Base-by-base conservation (phyloP, 2,113 vertebrate species). In the Penelope pileata region DNA sequence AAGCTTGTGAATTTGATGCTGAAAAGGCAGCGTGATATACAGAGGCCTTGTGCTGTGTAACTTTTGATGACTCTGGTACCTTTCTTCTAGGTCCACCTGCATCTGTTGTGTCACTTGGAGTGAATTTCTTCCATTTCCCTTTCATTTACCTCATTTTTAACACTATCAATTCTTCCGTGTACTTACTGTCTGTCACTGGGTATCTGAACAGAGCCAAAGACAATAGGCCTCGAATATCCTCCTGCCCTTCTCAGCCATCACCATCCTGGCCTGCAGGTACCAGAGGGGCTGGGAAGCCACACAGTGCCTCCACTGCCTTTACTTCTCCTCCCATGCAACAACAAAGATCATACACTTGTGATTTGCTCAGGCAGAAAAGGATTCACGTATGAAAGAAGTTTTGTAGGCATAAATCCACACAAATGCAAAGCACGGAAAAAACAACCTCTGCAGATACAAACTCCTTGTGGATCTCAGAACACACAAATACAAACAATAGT, bases 1-100 rank as follows among this genome's bases (percentile, higher is more conserved):
- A 27, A 0, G 0, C 19, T 64, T 16, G 13, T 26, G 32, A 1
- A 1, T 13, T 43, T 2, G 6, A 43, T 43, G 78, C 19, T 19
- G 1, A 54, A 66, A 62, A 86, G n/a, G 32, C 54, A 54, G 36
- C 4, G n/a, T 0, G 0, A 13, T 2, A 30, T 43, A 38, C 0
- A 0, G 45, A 62, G 12, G 16, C 11, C 5, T 13, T 15, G 26
- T 50, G 40, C 63, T 59, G 36, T 16, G 0, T 13, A 40, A 75
- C 0, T 0, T 22, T 32, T 24, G 12, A 6, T 42, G 27, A 26
- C 27, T 27, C 51, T n/a, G 53, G 34, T 18, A 48, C 67, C 36
- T 24, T 56, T 60, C 24, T 80, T 51, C 34, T 36, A 43, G 27
- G 22, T 62, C 60, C 36, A 36, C 24, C 40, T 58, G 15, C 9